Evolutionary conservation across 1,140 invertebrate genomes (phyloP).

Genomic region (Platorchestia sp.): DNA sequence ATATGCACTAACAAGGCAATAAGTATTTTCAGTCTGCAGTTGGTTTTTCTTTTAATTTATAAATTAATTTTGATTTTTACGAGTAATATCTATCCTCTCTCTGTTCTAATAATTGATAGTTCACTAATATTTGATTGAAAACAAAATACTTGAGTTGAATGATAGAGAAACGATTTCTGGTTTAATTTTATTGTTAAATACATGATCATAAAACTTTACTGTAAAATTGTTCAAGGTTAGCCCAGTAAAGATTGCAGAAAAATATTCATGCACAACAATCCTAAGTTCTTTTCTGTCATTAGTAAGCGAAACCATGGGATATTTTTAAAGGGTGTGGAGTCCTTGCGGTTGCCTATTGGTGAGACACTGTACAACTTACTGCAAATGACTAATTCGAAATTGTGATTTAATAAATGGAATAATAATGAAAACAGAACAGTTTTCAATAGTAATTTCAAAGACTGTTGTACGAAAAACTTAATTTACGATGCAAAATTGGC

Average conservation of each 20-base stretch:
- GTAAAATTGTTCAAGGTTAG: not conserved
- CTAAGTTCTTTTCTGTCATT: not conserved
- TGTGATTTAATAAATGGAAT: not conserved
- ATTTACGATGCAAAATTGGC: conserved; percentile 1
- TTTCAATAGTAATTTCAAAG: not conserved
- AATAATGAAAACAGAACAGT: not conserved
- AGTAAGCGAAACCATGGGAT: not conserved
- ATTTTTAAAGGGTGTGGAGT: not conserved
- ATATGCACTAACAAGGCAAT: too few relatives aligned
- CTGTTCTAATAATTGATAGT: too few relatives aligned
- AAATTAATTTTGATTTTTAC: too few relatives aligned
- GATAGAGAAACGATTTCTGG: too few relatives aligned
- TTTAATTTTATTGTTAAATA: too few relatives aligned
- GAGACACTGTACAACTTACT: not conserved
- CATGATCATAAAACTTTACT: not conserved
- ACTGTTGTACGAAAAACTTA: not conserved
- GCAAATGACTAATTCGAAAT: not conserved
- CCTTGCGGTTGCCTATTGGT: not conserved
- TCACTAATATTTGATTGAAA: too few relatives aligned
- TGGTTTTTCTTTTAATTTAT: too few relatives aligned
- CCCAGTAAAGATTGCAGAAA: not conserved
- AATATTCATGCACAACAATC: not conserved
- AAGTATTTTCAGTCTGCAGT: too few relatives aligned
- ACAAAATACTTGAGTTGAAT: too few relatives aligned
- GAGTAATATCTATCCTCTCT: too few relatives aligned